Conservation (phyloP, 2,888 invertebrate species). For the Lithophane semibrunnea region DNA sequence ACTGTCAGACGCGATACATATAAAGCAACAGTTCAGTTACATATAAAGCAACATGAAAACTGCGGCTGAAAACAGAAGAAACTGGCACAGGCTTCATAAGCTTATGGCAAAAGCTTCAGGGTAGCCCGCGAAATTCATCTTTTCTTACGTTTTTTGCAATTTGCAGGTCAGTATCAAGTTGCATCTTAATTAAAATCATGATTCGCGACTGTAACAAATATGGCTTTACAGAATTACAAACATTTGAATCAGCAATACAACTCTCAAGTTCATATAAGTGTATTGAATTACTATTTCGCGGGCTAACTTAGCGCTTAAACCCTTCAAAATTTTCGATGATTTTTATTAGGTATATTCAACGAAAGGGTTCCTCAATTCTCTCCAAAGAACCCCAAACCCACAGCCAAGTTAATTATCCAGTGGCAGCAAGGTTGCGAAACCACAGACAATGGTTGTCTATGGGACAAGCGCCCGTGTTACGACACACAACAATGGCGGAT, state of each 20-base stretch:
- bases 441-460: slow-evolving; percentile 71
- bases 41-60: not conserved
- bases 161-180: no score
- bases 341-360: not conserved
- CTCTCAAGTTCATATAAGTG: no score
- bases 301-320: not conserved
- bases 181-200: no score
- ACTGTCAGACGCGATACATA: no score
- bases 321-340: not conserved
- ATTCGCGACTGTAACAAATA: no score
- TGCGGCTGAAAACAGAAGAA: not conserved
- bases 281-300: no score
- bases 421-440: slow-evolving; percentile 67
- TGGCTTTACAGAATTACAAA: no score
- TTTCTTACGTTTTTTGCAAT: no score
- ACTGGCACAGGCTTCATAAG: not conserved
- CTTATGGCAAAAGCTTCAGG: no score
- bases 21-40: not conserved
- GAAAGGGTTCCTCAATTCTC: not conserved
- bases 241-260: no score
- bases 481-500: slow-evolving; percentile 68
- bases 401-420: slow-evolving; percentile 63
- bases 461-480: slow-evolving; percentile 70
- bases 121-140: no score
- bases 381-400: slow-evolving; percentile 46